Percentiles rank a stretch among this genome's conserved stretches.
Evolutionary conservation across 2,113 vertebrate genomes (phyloP).

Genomic region (Rhinichthys klamathensis): DNA sequence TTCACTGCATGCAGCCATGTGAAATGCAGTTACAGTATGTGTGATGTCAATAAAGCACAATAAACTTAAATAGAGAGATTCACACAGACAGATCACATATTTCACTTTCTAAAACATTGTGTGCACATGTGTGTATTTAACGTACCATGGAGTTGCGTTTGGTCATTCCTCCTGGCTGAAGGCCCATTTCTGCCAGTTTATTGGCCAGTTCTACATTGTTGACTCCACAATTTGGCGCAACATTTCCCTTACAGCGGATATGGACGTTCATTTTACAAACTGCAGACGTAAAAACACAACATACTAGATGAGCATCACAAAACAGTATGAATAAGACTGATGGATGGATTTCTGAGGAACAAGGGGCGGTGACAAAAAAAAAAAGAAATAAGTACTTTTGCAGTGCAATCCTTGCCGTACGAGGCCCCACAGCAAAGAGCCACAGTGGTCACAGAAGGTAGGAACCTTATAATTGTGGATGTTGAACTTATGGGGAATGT

Average conservation of each 20-base stretch:
- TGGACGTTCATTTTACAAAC: constrained; percentile 99
- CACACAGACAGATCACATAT: neutral
- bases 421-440: constrained; percentile 95
- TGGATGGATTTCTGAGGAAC: neutral
- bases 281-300: constrained; percentile 60
- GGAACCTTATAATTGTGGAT: constrained; percentile 95
- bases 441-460: constrained; percentile 96
- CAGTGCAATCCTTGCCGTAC: constrained; percentile 94
- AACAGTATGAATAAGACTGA: neutral
- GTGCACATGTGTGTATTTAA: constrained; percentile 2
- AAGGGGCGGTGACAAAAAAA: neutral
- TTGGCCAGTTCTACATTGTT: constrained; percentile 93
- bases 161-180: constrained; percentile 86
- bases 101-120: neutral
- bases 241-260: constrained; percentile 91
- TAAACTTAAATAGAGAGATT: neutral
- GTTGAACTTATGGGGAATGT: constrained; percentile 93
- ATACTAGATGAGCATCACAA: constrained; percentile 18
- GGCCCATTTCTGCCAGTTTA: constrained; percentile 91
- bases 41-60: neutral
- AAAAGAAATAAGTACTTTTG: constrained; percentile 83
- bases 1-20: neutral
- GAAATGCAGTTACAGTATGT: neutral
- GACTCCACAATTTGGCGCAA: constrained; percentile 94
- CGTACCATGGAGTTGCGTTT: constrained; percentile 73